Base-by-base conservation (phyloP, 2,888 invertebrate genomes). In the Eupithecia centaureata region DNA sequence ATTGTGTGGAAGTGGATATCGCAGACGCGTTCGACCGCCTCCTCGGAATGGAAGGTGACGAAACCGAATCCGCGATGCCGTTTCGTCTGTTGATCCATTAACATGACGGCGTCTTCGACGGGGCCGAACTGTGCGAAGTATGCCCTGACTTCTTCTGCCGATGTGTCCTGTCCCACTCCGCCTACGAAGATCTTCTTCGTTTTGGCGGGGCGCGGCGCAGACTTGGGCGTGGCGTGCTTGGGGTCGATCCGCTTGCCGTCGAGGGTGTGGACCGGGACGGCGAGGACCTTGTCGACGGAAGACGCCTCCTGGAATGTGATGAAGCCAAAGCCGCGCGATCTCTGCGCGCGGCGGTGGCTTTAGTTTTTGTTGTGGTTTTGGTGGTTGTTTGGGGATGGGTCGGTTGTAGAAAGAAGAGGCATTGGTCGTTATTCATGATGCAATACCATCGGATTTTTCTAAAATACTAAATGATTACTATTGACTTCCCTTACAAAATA, bases 161-260 rank as follows among this genome's bases (percentile, higher is more conserved):
- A 97, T 1, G 98, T 98, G 92, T 98, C 98, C 88, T 98, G 98
- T 67, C 97, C 97, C 71, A 98, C 97, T 67, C 98, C 98, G 63
- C 98, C 98, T 28, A 98, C 98, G 91, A 98, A 98, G 76, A 98
- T 98, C 94, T 98, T 98, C 93, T 97, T 98, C 78, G 97, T 97
- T 83, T 97, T 96, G 86, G 97, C 97, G 65, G 97, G 96, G 80
- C 97, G 96, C 52, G 97, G 97, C 38, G 97, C 95, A 77, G 97
- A 97, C 89, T 98, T 97, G 74, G 97, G 98, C 61, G 98, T 98
- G 68, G 98, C 98, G 93, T 98, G 97, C 85, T 98, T 98, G 67
- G 98, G 98, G 88, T 98, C 98, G 87, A 98, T 98, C 90, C 98
- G 97, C 91, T 98, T 98, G 74, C 98, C 98, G 90, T 98, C 98